Percentiles rank a stretch among this genome's conserved stretches.
These are phyloP conservation scores for Nasonovia ribisnigri DNA, from an alignment of 2,888 invertebrate species.

Conservation along the genomic window DNA sequence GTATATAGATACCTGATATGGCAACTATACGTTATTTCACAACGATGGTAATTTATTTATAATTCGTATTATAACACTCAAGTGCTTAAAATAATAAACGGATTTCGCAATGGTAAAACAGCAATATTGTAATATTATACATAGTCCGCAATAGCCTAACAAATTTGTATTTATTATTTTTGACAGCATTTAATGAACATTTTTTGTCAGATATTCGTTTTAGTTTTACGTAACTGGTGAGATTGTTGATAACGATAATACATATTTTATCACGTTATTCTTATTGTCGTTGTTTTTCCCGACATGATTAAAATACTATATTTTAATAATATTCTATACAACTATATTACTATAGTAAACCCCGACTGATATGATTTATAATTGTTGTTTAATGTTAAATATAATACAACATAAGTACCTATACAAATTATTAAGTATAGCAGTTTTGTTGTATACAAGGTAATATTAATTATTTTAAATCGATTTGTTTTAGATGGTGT, in stretches of 20 bases:
- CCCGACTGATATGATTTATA: too few relatives aligned
- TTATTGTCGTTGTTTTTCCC: background rate
- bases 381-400: too few relatives aligned
- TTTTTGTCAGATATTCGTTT: too few relatives aligned
- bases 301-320: background rate
- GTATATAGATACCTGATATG: background rate
- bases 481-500: too few relatives aligned
- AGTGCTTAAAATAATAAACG: background rate
- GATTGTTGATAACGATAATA: too few relatives aligned
- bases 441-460: too few relatives aligned
- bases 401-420: too few relatives aligned
- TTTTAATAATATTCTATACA: background rate
- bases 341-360: background rate
- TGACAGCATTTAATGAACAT: too few relatives aligned
- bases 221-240: background rate
- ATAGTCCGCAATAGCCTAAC: background rate
- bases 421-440: too few relatives aligned
- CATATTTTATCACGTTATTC: background rate
- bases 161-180: background rate
- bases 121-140: background rate
- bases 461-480: too few relatives aligned
- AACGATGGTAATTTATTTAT: background rate
- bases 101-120: background rate
- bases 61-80: background rate
- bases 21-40: background rate